phyloP scores from a whole-genome alignment of 2,888 invertebrate genomes.

The Ennomos fuscantarius region DNA sequence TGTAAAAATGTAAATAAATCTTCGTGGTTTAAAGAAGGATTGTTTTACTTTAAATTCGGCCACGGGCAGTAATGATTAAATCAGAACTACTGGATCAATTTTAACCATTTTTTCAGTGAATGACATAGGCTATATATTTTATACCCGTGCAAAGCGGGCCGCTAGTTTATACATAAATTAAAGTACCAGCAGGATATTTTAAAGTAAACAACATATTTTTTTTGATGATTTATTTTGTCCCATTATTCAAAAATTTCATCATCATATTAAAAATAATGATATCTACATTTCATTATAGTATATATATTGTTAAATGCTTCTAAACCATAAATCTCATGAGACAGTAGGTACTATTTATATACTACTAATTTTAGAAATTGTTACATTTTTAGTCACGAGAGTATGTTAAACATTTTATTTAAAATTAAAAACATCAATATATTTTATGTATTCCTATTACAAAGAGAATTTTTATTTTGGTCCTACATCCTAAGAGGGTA shows the following conservation, averaged over 20 bases:
- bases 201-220: slow-evolving; percentile 53
- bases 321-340: slow-evolving; percentile 79
- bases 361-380: slow-evolving; percentile 64
- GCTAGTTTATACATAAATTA: too few relatives aligned
- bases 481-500: slow-evolving; percentile 68
- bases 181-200: too few relatives aligned
- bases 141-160: too few relatives aligned
- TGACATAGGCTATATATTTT: too few relatives aligned
- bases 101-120: too few relatives aligned
- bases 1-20: too few relatives aligned
- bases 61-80: too few relatives aligned
- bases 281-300: slow-evolving; percentile 77
- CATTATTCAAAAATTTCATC: slow-evolving; percentile 78
- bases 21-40: too few relatives aligned
- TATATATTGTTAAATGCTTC: slow-evolving; percentile 81
- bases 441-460: slow-evolving; percentile 59
- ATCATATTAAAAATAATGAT: slow-evolving; percentile 82
- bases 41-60: too few relatives aligned
- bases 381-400: slow-evolving; percentile 73
- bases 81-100: too few relatives aligned
- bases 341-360: slow-evolving; percentile 62
- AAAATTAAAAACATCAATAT: slow-evolving; percentile 78
- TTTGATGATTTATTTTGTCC: slow-evolving; percentile 80
- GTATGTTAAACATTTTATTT: slow-evolving; percentile 64
- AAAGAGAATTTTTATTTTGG: slow-evolving; percentile 73